Percentiles rank a stretch among this genome's conserved stretches.
Conservation (phyloP, 2,797 vertebrate genomes). For the Danio aesculapii region DNA sequence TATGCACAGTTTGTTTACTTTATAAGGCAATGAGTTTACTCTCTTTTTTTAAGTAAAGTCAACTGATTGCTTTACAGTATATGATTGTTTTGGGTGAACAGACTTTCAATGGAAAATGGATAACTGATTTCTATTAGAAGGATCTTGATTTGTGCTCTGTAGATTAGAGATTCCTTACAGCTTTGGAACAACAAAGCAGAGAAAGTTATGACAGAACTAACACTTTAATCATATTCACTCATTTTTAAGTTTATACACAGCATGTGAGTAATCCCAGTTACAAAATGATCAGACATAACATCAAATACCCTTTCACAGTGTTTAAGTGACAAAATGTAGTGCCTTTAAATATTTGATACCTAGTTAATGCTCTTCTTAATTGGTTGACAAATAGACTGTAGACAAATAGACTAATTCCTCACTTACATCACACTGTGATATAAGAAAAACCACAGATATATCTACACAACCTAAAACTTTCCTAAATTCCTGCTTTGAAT, state of each 20-base stretch:
- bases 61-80: too few species aligned
- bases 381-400: not conserved
- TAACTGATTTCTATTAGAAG: too few species aligned
- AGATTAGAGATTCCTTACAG: too few species aligned
- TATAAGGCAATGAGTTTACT: too few species aligned
- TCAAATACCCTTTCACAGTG: conserved; percentile 38
- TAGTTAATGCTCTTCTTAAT: not conserved
- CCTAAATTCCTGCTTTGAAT: not conserved
- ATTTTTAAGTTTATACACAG: not conserved
- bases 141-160: too few species aligned
- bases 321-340: not conserved
- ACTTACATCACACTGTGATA: not conserved
- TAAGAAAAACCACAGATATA: not conserved
- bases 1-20: too few species aligned
- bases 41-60: too few species aligned
- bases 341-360: not conserved
- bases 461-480: not conserved
- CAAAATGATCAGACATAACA: not conserved
- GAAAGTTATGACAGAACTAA: too few species aligned
- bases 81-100: too few species aligned
- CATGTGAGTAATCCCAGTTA: not conserved
- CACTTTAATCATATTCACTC: too few species aligned
- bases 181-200: too few species aligned
- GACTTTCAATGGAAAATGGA: too few species aligned
- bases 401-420: not conserved